A percentile compares a stretch with the other conserved stretches of the same genome.
Evolutionary conservation across 53 echinoderm and acorn worm genomes (phyloP).

Genomic region (Pentamera pediparva): DNA sequence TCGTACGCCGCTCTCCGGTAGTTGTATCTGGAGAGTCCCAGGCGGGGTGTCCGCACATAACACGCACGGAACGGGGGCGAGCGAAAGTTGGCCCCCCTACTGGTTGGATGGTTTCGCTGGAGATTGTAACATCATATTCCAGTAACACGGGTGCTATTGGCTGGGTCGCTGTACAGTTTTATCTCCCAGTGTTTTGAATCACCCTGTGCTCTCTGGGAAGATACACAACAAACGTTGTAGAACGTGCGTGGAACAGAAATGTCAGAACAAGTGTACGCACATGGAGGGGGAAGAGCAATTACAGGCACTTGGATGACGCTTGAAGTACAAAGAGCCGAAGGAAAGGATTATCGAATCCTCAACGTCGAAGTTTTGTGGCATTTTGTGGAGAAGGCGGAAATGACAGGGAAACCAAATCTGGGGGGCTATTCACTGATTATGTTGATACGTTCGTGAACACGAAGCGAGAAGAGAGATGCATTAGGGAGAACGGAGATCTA

Average conservation of each 20-base stretch:
- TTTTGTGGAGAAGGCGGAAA: conserved; percentile 25
- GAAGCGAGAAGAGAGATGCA: conserved; percentile 40
- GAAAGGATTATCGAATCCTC: conserved; percentile 30
- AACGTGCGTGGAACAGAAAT: conserved; percentile 34
- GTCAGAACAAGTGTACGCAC: conserved; percentile 35
- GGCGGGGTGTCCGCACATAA: conserved; percentile 10
- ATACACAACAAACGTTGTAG: conserved; percentile 39
- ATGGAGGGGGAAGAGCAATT: conserved; percentile 4
- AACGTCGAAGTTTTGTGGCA: conserved; percentile 49
- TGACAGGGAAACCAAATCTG: neutral
- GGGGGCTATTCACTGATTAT: conserved; percentile 27
- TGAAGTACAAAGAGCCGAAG: conserved; percentile 47
- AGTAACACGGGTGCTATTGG: conserved; percentile 34
- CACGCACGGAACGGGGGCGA: conserved; percentile 33
- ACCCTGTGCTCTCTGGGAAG: conserved; percentile 51
- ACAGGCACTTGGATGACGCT: conserved; percentile 45
- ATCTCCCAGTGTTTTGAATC: conserved; percentile 35
- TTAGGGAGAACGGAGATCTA: conserved; percentile 7
- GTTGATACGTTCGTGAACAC: conserved; percentile 32
- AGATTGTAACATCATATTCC: neutral
- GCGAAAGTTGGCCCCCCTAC: conserved; percentile 11
- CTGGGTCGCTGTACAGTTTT: conserved; percentile 40
- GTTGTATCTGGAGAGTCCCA: conserved; percentile 1
- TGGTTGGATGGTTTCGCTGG: conserved; percentile 11
- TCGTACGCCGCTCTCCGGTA: conserved; percentile 28